Conservation (phyloP, 1,140 invertebrate genomes). For the Lerema accius region DNA sequence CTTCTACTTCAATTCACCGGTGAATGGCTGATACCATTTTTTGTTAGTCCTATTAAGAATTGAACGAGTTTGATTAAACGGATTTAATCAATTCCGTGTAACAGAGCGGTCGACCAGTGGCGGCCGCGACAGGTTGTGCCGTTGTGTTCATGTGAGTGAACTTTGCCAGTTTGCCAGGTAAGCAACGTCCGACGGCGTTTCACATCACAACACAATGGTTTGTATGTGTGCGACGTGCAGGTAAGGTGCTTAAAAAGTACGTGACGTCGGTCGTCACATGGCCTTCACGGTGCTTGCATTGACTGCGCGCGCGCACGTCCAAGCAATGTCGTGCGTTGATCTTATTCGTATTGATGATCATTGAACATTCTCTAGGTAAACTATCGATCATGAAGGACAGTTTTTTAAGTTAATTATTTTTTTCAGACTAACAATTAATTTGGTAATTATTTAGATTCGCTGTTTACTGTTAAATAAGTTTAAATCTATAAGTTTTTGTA, state of each 20-base stretch:
- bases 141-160: slow-evolving; percentile 65
- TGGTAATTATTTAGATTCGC: no score
- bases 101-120: slow-evolving; percentile 34
- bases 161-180: slow-evolving; percentile 63
- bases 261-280: slow-evolving; percentile 59
- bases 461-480: no score
- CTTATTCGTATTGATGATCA: slow-evolving; percentile 1
- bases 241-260: slow-evolving; percentile 42
- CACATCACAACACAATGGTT: slow-evolving; percentile 40
- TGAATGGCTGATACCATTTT: slow-evolving; percentile 50
- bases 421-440: no score
- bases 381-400: neutral
- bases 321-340: slow-evolving; percentile 23
- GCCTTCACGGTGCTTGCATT: slow-evolving; percentile 67
- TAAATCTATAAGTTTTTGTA: no score
- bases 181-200: slow-evolving; percentile 44
- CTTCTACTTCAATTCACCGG: slow-evolving; percentile 44
- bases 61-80: neutral
- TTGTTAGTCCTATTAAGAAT: neutral
- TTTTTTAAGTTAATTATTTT: no score
- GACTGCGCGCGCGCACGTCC: slow-evolving; percentile 42
- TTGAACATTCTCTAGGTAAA: neutral
- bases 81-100: neutral
- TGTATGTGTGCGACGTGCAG: slow-evolving; percentile 46
- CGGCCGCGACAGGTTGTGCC: slow-evolving; percentile 52